phyloP scores from a whole-genome alignment of 30 jellyfish, hydroid and myxozoan species.

The Chrysaora quinquecirrha region DNA sequence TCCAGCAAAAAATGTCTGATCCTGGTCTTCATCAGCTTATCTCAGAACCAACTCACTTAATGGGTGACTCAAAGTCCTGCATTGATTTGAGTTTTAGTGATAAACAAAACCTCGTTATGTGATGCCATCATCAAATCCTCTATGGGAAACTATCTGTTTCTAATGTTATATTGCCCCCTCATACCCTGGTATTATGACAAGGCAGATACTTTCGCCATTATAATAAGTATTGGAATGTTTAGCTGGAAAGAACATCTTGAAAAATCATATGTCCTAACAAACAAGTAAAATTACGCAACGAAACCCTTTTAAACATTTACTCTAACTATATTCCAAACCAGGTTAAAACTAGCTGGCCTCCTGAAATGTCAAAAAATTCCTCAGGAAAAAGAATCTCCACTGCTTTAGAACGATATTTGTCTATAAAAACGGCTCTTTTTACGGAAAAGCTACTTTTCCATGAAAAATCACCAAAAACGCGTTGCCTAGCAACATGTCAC shows the following conservation, averaged over 20 bases:
- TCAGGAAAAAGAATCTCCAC: constrained; percentile 1
- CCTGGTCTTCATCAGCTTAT: constrained; percentile 51
- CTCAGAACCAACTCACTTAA: too few species aligned
- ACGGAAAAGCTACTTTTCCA: too few species aligned
- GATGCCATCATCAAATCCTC: constrained; percentile 14
- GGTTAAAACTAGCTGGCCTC: constrained; percentile 27
- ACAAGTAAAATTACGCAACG: constrained; percentile 30
- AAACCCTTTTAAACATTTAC: constrained; percentile 40
- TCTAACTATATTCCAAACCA: constrained; percentile 48
- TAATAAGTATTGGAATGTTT: constrained; percentile 30
- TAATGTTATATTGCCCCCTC: constrained; percentile 21
- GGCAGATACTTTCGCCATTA: constrained; percentile 40
- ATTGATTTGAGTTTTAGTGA: constrained; percentile 56
- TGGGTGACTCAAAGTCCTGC: too few species aligned
- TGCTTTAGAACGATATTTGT: too few species aligned
- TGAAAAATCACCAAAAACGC: too few species aligned
- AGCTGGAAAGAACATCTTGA: constrained; percentile 47
- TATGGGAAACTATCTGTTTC: constrained; percentile 21
- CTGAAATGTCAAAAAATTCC: neutral
- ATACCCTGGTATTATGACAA: constrained; percentile 29
- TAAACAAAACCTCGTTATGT: constrained; percentile 54
- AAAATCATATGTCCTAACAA: constrained; percentile 28
- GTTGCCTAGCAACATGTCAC: too few species aligned
- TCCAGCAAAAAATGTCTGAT: constrained; percentile 48
- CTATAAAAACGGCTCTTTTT: too few species aligned